Conservation (phyloP, 2,113 vertebrate genomes). For the Podilymbus podiceps region DNA sequence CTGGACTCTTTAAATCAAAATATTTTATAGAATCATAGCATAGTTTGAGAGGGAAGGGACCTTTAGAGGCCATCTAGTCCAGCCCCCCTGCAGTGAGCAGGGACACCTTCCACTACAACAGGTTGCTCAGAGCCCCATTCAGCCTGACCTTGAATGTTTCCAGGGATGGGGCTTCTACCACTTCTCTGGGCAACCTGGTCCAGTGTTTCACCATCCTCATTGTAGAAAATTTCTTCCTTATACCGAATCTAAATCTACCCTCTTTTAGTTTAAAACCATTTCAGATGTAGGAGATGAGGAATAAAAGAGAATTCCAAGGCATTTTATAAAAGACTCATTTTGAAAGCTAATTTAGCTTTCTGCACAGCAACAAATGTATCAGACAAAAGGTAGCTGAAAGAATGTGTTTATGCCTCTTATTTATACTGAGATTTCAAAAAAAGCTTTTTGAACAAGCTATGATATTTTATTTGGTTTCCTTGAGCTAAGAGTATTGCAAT, state of each 20-base stretch:
- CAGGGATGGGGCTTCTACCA: no score
- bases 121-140: no score
- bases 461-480: conserved; percentile 58
- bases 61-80: no score
- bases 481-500: conserved; percentile 49
- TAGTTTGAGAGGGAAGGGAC: no score
- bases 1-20: neutral
- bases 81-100: no score
- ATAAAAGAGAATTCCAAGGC: neutral
- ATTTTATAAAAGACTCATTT: conserved; percentile 1
- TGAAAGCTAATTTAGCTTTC: conserved; percentile 29
- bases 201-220: no score
- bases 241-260: no score
- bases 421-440: conserved; percentile 46
- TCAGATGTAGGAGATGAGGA: neutral
- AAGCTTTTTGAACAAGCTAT: conserved; percentile 40
- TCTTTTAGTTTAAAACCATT: neutral
- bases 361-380: neutral
- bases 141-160: no score
- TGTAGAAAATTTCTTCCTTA: no score
- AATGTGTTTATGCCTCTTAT: conserved; percentile 4
- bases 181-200: no score
- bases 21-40: no score
- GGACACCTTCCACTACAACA: no score
- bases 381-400: conserved; percentile 5